Percentiles rank a stretch among this genome's conserved stretches.
Conservation (phyloP, 2,888 invertebrate genomes). For the Suillia variegata region DNA sequence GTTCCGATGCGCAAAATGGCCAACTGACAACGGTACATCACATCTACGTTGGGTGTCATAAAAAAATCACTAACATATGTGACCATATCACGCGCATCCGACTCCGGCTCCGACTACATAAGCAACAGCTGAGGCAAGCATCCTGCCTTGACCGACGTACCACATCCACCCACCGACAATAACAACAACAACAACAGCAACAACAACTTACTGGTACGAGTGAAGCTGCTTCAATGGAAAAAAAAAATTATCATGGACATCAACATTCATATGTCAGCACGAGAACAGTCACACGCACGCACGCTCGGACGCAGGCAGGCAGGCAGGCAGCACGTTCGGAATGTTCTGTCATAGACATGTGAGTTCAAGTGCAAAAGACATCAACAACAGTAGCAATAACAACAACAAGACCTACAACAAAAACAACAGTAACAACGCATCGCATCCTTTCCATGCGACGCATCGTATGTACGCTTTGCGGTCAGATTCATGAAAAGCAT, state of each 20-base stretch:
- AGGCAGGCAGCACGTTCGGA: no score
- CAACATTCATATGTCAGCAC: slow-evolving; percentile 21
- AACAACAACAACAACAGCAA: slow-evolving; percentile 1
- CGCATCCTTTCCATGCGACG: no score
- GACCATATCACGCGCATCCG: not conserved
- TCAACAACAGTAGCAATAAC: slow-evolving; percentile 23
- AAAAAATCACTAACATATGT: slow-evolving; percentile 37
- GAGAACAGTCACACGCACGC: slow-evolving; percentile 1
- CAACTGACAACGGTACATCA: slow-evolving; percentile 20
- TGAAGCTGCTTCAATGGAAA: no score
- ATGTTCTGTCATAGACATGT: slow-evolving; percentile 12
- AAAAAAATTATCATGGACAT: not conserved
- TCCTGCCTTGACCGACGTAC: no score
- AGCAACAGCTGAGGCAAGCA: slow-evolving; percentile 1
- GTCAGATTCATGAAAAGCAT: not conserved
- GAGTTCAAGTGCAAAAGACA: slow-evolving; percentile 16
- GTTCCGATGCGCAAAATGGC: slow-evolving; percentile 33
- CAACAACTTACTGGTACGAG: not conserved
- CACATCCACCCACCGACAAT: not conserved
- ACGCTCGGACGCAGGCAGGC: not conserved
- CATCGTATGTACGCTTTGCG: slow-evolving; percentile 28
- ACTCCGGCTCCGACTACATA: not conserved
- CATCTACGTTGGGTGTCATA: not conserved
- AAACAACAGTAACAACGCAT: no score
- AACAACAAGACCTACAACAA: no score